These are phyloP conservation scores for Scelioninae gen. 1 DNA, from an alignment of 2,888 invertebrate species.

Conservation along the genomic window DNA sequence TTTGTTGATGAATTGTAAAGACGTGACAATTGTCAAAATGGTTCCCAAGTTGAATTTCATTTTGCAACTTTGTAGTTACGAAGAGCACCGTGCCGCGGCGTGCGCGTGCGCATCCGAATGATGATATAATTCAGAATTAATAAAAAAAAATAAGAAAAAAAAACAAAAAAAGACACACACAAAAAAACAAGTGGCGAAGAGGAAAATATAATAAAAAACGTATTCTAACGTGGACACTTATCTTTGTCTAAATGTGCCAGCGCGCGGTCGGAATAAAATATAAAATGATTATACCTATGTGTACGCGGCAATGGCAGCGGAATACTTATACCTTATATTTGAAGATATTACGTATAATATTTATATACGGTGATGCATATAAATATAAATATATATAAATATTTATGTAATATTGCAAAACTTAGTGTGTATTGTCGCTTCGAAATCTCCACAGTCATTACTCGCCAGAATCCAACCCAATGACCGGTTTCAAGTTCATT, in stretches of 20 bases:
- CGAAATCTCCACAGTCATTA: constrained; percentile 83
- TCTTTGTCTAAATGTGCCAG: constrained; percentile 71
- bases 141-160: constrained; percentile 39
- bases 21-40: too few relatives aligned
- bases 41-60: too few relatives aligned
- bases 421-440: constrained; percentile 84
- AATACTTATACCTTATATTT: constrained; percentile 81
- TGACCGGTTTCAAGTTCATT: constrained; percentile 83
- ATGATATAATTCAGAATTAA: constrained; percentile 59
- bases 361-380: constrained; percentile 71
- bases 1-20: too few relatives aligned
- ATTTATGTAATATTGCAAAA: constrained; percentile 80
- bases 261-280: constrained; percentile 69
- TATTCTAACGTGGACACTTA: constrained; percentile 67
- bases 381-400: constrained; percentile 75
- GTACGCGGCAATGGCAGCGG: constrained; percentile 73
- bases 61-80: too few relatives aligned
- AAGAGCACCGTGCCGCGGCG: constrained; percentile 61
- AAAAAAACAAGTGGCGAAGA: too few relatives aligned
- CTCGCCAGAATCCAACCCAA: constrained; percentile 82
- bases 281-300: constrained; percentile 73
- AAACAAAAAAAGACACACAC: too few relatives aligned
- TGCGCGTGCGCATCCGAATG: constrained; percentile 65
- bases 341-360: constrained; percentile 74
- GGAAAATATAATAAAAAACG: constrained; percentile 48